Percentiles rank a stretch among this genome's conserved stretches.
phyloP scores from a whole-genome alignment of 2,888 invertebrate species.

The Serripes groenlandicus region DNA sequence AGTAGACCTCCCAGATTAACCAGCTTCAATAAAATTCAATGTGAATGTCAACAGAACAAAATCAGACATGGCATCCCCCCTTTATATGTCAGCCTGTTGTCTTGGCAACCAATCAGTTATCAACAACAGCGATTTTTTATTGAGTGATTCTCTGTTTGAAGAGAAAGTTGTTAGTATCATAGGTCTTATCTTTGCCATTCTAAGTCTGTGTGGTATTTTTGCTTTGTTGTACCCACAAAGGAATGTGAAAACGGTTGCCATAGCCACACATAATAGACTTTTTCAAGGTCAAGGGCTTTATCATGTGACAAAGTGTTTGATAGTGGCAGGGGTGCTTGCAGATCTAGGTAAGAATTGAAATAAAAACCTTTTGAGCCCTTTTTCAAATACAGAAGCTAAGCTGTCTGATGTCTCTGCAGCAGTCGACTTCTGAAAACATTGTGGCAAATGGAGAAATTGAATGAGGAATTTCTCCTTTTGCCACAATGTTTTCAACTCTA shows the following conservation, averaged over 20 bases:
- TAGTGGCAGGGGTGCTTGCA: constrained; percentile 53
- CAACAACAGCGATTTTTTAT: constrained; percentile 34
- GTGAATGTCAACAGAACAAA: neutral
- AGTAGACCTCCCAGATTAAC: neutral
- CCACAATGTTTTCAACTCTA: no score
- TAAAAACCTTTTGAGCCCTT: no score
- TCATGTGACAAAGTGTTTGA: constrained; percentile 48
- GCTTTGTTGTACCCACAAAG: constrained; percentile 44
- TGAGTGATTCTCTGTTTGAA: constrained; percentile 22
- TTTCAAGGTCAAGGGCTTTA: constrained; percentile 43
- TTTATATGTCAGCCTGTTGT: constrained; percentile 58
- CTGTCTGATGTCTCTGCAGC: no score
- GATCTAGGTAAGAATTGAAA: constrained; percentile 61
- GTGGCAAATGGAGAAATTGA: no score
- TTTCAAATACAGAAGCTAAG: no score
- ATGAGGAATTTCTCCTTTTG: no score
- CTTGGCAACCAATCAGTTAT: constrained; percentile 59
- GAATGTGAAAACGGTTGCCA: constrained; percentile 4
- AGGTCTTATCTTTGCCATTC: constrained; percentile 44
- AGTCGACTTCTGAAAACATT: no score
- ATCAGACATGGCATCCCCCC: constrained; percentile 56
- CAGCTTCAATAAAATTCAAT: neutral
- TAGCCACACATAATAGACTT: constrained; percentile 7
- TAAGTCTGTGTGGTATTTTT: constrained; percentile 46
- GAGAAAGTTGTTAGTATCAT: constrained; percentile 53